A percentile compares a stretch with the other conserved stretches of the same genome.
phyloP scores from a whole-genome alignment of 1,140 invertebrate genomes.

The Aphaenogaster ashmeadi region DNA sequence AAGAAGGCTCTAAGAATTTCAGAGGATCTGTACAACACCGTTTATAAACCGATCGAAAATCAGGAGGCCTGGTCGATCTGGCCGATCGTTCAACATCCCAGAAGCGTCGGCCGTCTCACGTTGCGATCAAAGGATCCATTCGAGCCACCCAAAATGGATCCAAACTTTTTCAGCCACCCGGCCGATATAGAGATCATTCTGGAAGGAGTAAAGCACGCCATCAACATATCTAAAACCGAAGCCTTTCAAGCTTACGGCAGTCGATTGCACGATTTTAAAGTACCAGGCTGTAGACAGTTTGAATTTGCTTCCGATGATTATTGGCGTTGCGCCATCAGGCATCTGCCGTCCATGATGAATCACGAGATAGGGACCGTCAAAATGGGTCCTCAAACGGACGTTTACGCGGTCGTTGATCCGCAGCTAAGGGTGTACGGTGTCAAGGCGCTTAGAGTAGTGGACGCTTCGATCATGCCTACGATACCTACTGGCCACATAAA shows the following conservation, averaged over 20 bases:
- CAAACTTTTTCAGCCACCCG: constrained; percentile 91
- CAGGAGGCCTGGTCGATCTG: constrained; percentile 90
- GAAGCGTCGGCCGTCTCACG: constrained; percentile 91
- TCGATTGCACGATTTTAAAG: constrained; percentile 87
- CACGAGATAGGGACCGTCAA: constrained; percentile 92
- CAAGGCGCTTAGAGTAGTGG: constrained; percentile 91
- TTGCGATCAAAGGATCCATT: constrained; percentile 91
- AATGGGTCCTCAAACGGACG: constrained; percentile 92
- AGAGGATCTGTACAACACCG: constrained; percentile 88
- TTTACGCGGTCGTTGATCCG: constrained; percentile 91
- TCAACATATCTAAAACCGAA: constrained; percentile 88
- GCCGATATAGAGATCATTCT: constrained; percentile 90
- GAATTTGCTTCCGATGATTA: constrained; percentile 90
- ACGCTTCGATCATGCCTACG: constrained; percentile 92
- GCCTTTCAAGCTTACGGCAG: constrained; percentile 89
- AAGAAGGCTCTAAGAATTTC: constrained; percentile 88
- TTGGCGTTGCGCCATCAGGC: constrained; percentile 91
- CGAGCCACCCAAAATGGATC: constrained; percentile 91
- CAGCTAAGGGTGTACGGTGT: constrained; percentile 91
- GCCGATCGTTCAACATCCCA: constrained; percentile 92
- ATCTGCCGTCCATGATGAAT: constrained; percentile 89
- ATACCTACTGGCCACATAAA: constrained; percentile 92
- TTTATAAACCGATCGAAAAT: constrained; percentile 88
- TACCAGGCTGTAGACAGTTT: constrained; percentile 88
- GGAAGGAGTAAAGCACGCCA: constrained; percentile 90